Conservation (phyloP, 92 coral and sea anemone species). For the Blastomussa wellsi region DNA sequence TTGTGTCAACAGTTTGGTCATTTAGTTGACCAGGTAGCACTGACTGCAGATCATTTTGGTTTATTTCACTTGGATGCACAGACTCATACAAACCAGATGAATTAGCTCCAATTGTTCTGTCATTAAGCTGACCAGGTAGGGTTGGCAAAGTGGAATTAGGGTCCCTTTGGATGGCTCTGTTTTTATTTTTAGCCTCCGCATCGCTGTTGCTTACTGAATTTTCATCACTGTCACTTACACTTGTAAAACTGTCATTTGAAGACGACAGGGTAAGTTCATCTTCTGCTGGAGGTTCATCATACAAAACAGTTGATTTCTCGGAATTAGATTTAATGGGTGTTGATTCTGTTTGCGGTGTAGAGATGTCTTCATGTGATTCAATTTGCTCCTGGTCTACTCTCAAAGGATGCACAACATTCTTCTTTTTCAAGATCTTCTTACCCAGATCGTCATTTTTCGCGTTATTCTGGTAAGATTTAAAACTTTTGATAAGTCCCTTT, state of each 20-base stretch:
- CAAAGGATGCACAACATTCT: constrained; percentile 41
- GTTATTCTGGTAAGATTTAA: constrained; percentile 65
- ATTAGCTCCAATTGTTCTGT: constrained; percentile 28
- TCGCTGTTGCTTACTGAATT: constrained; percentile 52
- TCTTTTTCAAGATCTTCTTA: constrained; percentile 20
- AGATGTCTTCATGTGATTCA: background rate
- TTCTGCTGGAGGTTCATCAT: constrained; percentile 26
- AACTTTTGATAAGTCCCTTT: constrained; percentile 55
- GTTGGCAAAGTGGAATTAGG: constrained; percentile 84
- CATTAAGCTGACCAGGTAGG: constrained; percentile 42
- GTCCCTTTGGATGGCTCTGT: constrained; percentile 43
- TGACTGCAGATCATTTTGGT: constrained; percentile 1
- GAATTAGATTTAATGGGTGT: constrained; percentile 32
- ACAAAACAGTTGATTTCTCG: constrained; percentile 1
- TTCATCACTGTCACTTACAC: constrained; percentile 82
- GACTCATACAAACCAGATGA: constrained; percentile 57
- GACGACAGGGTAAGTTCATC: constrained; percentile 53
- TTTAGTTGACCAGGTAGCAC: background rate
- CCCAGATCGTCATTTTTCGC: constrained; percentile 43
- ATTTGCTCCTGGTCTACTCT: constrained; percentile 34
- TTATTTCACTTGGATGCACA: constrained; percentile 17
- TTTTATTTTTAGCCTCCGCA: constrained; percentile 33
- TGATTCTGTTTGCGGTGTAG: constrained; percentile 16
- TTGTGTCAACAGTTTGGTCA: background rate
- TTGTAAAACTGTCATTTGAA: constrained; percentile 84